phyloP scores from a whole-genome alignment of 2,113 vertebrate genomes.

The Odontesthes bonariensis region DNA sequence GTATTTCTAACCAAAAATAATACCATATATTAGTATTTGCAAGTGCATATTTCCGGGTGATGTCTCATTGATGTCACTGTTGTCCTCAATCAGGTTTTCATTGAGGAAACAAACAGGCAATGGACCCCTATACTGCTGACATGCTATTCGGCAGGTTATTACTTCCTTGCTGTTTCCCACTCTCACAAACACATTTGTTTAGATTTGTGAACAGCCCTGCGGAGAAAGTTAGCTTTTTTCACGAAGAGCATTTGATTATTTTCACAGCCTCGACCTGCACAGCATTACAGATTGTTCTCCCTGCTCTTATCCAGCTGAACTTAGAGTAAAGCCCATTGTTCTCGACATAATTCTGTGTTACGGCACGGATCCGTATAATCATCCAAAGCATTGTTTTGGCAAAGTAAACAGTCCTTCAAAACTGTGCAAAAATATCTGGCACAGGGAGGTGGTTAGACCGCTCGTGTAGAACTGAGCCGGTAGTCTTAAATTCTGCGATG shows the following conservation, averaged over 20 bases:
- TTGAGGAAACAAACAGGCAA: not conserved
- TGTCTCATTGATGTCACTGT: not conserved
- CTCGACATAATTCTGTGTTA: constrained; percentile 62
- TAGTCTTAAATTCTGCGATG: constrained; percentile 20
- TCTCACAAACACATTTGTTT: not conserved
- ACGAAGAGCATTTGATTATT: constrained; percentile 33
- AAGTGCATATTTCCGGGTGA: not conserved
- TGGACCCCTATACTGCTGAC: not conserved
- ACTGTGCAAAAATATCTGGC: constrained; percentile 43
- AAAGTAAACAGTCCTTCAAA: constrained; percentile 44
- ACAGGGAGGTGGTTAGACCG: constrained; percentile 31
- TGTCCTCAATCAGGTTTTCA: not conserved
- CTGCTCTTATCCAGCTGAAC: constrained; percentile 58
- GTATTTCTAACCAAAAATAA: not conserved
- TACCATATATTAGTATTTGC: not conserved
- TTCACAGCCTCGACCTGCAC: constrained; percentile 54
- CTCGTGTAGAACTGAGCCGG: constrained; percentile 37
- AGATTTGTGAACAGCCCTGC: not conserved
- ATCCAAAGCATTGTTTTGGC: constrained; percentile 56
- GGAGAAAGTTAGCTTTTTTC: not conserved
- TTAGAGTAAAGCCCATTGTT: constrained; percentile 64
- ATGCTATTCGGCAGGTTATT: not conserved
- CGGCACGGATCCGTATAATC: constrained; percentile 60
- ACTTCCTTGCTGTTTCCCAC: not conserved
- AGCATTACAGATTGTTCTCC: constrained; percentile 57